A percentile compares a stretch with the other conserved stretches of the same genome.
Evolutionary conservation across 2,113 vertebrate species (phyloP).

Genomic region (Lophius piscatorius): DNA sequence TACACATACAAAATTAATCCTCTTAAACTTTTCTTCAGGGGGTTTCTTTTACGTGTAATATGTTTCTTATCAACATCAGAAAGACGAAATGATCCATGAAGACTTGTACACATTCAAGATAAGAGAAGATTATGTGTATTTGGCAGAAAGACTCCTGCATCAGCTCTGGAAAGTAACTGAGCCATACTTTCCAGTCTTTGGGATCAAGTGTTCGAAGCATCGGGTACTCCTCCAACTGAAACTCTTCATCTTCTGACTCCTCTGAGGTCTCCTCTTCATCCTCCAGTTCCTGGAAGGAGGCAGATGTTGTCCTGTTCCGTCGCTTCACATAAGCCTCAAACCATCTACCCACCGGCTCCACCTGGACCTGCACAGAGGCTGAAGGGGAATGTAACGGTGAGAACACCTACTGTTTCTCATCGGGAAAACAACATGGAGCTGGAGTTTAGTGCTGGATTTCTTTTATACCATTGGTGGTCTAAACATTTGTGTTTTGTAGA

Average conservation of each 20-base stretch:
- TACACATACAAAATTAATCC: too few relatives aligned
- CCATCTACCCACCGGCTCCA: constrained; percentile 97
- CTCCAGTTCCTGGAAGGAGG: constrained; percentile 97
- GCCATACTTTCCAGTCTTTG: constrained; percentile 97
- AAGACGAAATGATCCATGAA: too few relatives aligned
- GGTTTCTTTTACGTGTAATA: too few relatives aligned
- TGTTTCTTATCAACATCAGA: too few relatives aligned
- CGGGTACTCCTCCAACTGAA: constrained; percentile 92
- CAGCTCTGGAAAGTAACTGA: not conserved
- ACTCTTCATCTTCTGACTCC: constrained; percentile 94
- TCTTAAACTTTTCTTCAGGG: too few relatives aligned
- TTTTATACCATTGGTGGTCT: not conserved
- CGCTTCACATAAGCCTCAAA: constrained; percentile 96
- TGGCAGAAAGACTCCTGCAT: not conserved
- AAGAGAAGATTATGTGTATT: too few relatives aligned
- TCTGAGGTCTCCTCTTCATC: constrained; percentile 94
- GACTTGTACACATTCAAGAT: too few relatives aligned
- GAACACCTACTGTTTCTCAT: not conserved
- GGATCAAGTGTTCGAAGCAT: constrained; percentile 97
- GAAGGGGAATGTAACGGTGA: constrained; percentile 7
- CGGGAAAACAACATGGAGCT: not conserved
- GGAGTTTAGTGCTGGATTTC: too few relatives aligned
- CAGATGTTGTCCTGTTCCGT: constrained; percentile 90
- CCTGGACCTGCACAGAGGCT: constrained; percentile 91
- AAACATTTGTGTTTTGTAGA: too few relatives aligned